Conservation (phyloP, 2,888 invertebrate genomes). For the Ecliptopera silaceata region DNA sequence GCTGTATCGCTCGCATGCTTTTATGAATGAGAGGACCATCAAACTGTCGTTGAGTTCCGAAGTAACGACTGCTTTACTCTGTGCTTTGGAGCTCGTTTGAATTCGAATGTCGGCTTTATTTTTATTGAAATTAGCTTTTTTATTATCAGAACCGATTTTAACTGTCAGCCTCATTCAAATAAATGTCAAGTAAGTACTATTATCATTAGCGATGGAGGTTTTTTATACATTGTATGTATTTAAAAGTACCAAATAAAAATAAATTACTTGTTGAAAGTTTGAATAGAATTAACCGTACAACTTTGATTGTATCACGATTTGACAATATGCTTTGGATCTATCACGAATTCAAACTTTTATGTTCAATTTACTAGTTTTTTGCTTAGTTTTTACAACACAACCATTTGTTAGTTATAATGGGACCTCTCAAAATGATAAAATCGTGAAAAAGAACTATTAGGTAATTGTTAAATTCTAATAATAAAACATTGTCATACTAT, state of each 20-base stretch:
- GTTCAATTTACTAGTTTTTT: not conserved
- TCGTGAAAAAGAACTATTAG: not conserved
- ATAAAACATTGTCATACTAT: no score
- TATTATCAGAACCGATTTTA: not conserved
- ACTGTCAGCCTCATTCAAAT: not conserved
- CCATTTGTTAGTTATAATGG: not conserved
- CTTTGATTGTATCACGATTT: not conserved
- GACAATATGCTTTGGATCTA: not conserved
- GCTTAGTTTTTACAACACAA: not conserved
- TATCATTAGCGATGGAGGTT: no score
- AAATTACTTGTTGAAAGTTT: not conserved
- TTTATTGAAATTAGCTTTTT: slow-evolving; percentile 19
- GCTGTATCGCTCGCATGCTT: slow-evolving; percentile 33
- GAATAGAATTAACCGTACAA: not conserved
- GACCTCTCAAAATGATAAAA: not conserved
- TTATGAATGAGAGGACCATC: slow-evolving; percentile 18
- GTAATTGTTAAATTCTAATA: no score
- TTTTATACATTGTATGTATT: no score
- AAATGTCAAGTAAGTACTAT: not conserved
- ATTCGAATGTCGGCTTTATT: not conserved
- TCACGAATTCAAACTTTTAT: not conserved
- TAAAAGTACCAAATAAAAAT: no score
- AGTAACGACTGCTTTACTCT: slow-evolving; percentile 3
- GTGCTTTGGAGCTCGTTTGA: slow-evolving; percentile 2
- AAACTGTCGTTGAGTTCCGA: slow-evolving; percentile 12